Base-by-base conservation (phyloP, 2,113 vertebrate species). In the Grus americana region DNA sequence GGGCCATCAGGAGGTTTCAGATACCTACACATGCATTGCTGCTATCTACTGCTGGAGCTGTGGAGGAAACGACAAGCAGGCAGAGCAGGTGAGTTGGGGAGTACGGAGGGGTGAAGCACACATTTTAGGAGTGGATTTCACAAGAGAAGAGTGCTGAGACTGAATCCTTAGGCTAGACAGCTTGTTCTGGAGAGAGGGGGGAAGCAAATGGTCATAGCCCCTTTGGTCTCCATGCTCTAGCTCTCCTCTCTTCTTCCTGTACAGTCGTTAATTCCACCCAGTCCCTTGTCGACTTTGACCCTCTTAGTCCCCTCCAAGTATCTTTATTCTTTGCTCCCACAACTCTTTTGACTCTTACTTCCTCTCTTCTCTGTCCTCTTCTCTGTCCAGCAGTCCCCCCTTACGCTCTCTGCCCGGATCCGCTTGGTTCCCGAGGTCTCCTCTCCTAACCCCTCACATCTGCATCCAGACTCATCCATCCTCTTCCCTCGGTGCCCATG, bases 401-500 rank as follows among this genome's bases (percentile, higher is more conserved):
- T 58, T 44, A 42, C 13, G 44, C 4, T 67, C 10, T 63, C 15
- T 2, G 3, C 27, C 63, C 38, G 38, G 38, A 38, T 54, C 24
- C 6, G 7, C 29, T 3, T 75, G 26, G 17, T 5, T 75, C 47
- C 54, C 0, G 0, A 38, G 17, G 29, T 79, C 21, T 72, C 57
- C 38, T 24, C 50, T 95, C 42, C 47, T 19, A 11, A 18, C 6
- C 3, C 17, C 49, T 87, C 52, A 36, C 4, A 6, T 18, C n/a
- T 18, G 12, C 27, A n/a, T 17, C 21, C 2, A 0, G 54, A 22
- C 29, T 26, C n/a, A 44, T 2, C 11, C 49, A 4, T 19, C 9
- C n/a, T 57, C 47, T 38, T n/a, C 13, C 6, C 8, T 22, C 0
- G 2, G 13, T 34, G 62, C 44, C n/a, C 0, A 0, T 3, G 38